A percentile compares a stretch with the other conserved stretches of the same genome.
Evolutionary conservation across 2,888 invertebrate genomes (phyloP).

Genomic region (Itoplectis maculator): DNA sequence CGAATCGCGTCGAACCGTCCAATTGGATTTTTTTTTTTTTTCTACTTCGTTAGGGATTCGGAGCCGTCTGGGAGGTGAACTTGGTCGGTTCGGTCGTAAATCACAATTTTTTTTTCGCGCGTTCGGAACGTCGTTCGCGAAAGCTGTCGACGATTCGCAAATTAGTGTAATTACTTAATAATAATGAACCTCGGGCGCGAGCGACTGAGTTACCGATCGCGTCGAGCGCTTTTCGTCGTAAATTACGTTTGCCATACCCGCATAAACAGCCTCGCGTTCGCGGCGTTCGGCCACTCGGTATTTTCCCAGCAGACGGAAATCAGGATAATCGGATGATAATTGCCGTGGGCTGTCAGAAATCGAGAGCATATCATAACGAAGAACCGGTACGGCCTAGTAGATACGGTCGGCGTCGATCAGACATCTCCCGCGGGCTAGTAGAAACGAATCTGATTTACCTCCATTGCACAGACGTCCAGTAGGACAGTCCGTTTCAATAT

Average conservation of each 20-base stretch:
- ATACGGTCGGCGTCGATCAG: conserved; percentile 39
- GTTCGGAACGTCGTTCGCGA: too few species aligned
- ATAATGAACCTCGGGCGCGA: too few species aligned
- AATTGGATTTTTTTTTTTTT: neutral
- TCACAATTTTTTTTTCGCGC: too few species aligned
- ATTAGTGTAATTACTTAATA: too few species aligned
- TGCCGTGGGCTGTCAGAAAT: conserved; percentile 52
- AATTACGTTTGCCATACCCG: conserved; percentile 13
- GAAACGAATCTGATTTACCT: neutral
- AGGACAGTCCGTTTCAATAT: conserved; percentile 12
- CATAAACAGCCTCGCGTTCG: neutral
- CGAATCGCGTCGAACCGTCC: neutral
- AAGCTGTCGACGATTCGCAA: too few species aligned
- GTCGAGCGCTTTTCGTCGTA: neutral
- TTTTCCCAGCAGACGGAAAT: conserved; percentile 54
- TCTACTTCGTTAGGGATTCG: too few species aligned
- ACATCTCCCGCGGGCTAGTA: conserved; percentile 41
- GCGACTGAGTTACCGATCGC: neutral
- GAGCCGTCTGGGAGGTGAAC: too few species aligned
- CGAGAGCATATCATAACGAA: conserved; percentile 58
- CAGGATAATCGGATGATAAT: conserved; percentile 71
- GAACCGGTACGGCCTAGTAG: conserved; percentile 61
- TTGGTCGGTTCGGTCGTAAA: too few species aligned
- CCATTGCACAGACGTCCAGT: neutral
- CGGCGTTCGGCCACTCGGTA: conserved; percentile 4